Percentiles rank a stretch among this genome's conserved stretches.
Evolutionary conservation across 2,113 vertebrate species (phyloP).

Genomic region (Notothenia rossii): DNA sequence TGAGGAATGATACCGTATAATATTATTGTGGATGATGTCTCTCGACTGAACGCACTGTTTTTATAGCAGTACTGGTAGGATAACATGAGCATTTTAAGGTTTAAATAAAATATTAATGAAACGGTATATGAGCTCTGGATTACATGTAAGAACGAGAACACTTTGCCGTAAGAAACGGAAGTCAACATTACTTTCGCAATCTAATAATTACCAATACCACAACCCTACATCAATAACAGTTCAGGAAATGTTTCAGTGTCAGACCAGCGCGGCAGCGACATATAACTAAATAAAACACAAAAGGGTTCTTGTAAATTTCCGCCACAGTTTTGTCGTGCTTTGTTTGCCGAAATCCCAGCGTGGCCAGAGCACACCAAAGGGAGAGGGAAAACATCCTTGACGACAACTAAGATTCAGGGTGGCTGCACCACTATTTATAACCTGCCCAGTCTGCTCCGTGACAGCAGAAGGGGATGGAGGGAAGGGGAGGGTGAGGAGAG

Average conservation of each 20-base stretch:
- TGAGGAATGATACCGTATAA: too few species aligned
- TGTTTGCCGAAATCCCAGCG: constrained; percentile 56
- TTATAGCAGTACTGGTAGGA: constrained; percentile 10
- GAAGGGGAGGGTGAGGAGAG: constrained; percentile 10
- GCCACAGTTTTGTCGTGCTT: constrained; percentile 50
- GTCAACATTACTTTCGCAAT: neutral
- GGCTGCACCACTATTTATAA: constrained; percentile 81
- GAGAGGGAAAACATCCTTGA: constrained; percentile 70
- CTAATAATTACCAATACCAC: constrained; percentile 23
- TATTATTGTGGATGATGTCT: too few species aligned
- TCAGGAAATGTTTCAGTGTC: constrained; percentile 41
- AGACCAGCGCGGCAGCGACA: constrained; percentile 5
- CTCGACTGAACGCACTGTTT: constrained; percentile 11
- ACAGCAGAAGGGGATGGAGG: constrained; percentile 65
- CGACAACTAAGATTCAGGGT: constrained; percentile 75
- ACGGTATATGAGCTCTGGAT: neutral
- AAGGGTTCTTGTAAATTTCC: constrained; percentile 39
- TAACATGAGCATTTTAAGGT: constrained; percentile 27
- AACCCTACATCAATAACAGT: constrained; percentile 13
- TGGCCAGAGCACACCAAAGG: constrained; percentile 48
- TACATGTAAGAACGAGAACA: neutral
- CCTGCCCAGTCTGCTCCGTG: constrained; percentile 73
- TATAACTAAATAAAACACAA: constrained; percentile 18
- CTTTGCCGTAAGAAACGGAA: neutral
- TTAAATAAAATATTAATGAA: neutral